These are phyloP conservation scores for Donacobius atricapilla DNA, from an alignment of 2,113 vertebrate genomes.

Conservation along the genomic window DNA sequence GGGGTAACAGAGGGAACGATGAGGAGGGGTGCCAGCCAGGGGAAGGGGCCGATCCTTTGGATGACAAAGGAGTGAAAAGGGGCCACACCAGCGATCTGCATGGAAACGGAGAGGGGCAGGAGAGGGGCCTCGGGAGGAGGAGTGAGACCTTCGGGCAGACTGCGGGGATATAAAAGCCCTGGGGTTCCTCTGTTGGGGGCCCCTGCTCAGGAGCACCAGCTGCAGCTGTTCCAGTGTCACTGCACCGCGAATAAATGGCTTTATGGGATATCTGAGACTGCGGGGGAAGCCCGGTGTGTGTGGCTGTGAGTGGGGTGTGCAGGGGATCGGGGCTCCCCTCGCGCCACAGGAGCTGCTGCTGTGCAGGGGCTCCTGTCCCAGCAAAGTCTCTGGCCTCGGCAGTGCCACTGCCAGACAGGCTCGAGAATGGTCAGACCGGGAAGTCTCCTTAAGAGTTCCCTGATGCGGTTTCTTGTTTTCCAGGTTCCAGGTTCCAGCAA, in stretches of 20 bases:
- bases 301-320: neutral
- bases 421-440: neutral
- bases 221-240: neutral
- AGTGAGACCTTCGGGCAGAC: rapidly evolving
- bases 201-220: neutral
- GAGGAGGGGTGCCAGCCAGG: too few species aligned
- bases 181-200: neutral
- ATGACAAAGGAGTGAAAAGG: neutral
- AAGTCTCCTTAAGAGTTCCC: neutral
- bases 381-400: neutral
- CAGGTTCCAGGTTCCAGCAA: neutral
- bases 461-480: neutral
- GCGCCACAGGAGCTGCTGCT: neutral
- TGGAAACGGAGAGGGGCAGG: rapidly evolving
- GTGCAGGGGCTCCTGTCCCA: neutral
- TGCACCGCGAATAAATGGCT: rapidly evolving
- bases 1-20: rapidly evolving
- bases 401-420: neutral
- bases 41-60: neutral
- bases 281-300: neutral
- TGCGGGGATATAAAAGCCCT: neutral
- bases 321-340: neutral
- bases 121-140: rapidly evolving
- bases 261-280: neutral
- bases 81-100: rapidly evolving